Percentiles rank a stretch among this genome's conserved stretches.
These are phyloP conservation scores for Tetragnatha montana DNA, from an alignment of 2,888 invertebrate genomes.

Conservation along the genomic window DNA sequence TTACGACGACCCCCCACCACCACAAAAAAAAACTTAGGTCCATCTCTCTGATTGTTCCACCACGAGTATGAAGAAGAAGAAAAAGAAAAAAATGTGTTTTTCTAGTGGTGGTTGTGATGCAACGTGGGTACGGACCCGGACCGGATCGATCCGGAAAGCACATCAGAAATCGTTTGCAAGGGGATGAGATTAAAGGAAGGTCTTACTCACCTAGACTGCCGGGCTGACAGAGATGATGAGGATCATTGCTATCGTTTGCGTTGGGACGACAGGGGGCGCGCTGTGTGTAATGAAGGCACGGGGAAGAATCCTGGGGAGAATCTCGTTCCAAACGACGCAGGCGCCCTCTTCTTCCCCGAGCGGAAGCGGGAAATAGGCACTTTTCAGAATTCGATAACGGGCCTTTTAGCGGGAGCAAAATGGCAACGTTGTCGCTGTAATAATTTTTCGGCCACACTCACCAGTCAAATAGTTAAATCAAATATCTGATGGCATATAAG, in stretches of 20 bases:
- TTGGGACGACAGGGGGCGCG: conserved; percentile 50
- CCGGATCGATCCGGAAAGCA: not conserved
- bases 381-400: conserved; percentile 47
- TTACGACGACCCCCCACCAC: conserved; percentile 27
- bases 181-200: conserved; percentile 18
- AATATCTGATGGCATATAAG: no score
- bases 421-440: not conserved
- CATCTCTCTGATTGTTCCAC: conserved; percentile 27
- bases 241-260: conserved; percentile 50
- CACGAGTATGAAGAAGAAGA: not conserved
- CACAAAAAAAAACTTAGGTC: conserved; percentile 2
- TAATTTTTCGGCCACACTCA: not conserved
- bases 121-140: conserved; percentile 10
- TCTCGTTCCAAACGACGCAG: conserved; percentile 24
- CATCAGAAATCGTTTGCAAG: not conserved
- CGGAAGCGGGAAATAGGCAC: conserved; percentile 53
- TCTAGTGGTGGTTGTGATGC: not conserved
- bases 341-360: conserved; percentile 45
- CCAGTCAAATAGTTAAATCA: no score
- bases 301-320: conserved; percentile 43
- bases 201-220: conserved; percentile 51
- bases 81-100: not conserved
- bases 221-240: conserved; percentile 48
- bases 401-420: not conserved
- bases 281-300: conserved; percentile 19